Conservation (phyloP, 1,140 invertebrate species). For the Drosophila obscura region DNA sequence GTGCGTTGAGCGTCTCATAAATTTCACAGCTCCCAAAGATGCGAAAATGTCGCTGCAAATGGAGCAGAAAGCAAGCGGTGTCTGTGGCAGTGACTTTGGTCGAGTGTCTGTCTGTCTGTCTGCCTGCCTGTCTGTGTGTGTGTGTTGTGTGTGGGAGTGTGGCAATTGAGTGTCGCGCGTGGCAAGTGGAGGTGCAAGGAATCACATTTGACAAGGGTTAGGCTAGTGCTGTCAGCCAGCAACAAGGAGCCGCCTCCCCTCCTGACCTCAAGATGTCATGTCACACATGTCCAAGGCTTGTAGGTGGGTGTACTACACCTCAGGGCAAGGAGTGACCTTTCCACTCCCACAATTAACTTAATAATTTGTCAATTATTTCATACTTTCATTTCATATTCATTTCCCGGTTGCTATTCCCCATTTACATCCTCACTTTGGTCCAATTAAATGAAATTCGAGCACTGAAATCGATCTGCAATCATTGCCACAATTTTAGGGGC, state of each 20-base stretch:
- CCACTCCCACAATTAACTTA: not conserved
- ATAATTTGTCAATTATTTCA: conserved; percentile 14
- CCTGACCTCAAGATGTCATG: no score
- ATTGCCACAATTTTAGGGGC: conserved; percentile 29
- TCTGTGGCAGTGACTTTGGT: conserved; percentile 30
- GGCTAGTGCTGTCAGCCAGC: no score
- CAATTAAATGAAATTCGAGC: conserved; percentile 17
- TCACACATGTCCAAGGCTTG: no score
- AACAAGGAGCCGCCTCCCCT: no score
- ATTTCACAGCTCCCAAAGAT: conserved; percentile 61
- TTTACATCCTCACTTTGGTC: not conserved
- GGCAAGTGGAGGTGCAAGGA: not conserved
- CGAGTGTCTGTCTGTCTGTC: not conserved
- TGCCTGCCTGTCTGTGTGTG: not conserved
- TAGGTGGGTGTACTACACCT: no score
- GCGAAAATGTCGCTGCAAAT: conserved; percentile 53
- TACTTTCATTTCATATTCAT: conserved; percentile 13
- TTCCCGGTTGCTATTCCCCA: not conserved
- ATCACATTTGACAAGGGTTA: conserved; percentile 48
- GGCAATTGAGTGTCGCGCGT: no score
- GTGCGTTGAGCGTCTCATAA: conserved; percentile 37
- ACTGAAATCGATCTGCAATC: conserved; percentile 20
- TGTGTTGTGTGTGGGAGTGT: not conserved
- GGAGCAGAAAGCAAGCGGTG: conserved; percentile 50
- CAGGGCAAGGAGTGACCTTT: no score